Percentiles rank a stretch among this genome's conserved stretches.
These are phyloP conservation scores for Drosophila quinaria DNA, from an alignment of 2,888 invertebrate genomes.

Conservation along the genomic window DNA sequence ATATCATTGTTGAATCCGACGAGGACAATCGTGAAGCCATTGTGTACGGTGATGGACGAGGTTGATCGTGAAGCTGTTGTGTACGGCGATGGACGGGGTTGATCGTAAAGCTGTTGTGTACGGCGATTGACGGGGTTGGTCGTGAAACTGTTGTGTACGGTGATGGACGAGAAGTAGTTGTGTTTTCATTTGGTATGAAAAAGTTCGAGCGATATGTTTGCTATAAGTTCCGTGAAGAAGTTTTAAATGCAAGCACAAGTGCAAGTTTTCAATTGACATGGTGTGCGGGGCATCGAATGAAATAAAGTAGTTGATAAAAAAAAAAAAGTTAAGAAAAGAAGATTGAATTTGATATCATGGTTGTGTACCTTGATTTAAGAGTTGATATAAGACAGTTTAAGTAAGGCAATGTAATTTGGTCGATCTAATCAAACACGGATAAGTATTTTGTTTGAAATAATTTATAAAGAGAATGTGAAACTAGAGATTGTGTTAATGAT, in stretches of 20 bases:
- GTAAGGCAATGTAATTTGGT: no score
- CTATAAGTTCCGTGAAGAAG: not conserved
- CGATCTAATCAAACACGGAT: not conserved
- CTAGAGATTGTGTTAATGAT: not conserved
- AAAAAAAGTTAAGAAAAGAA: not conserved
- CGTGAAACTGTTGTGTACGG: no score
- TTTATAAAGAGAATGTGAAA: not conserved
- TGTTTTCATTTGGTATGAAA: not conserved
- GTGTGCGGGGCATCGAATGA: not conserved
- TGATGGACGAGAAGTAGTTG: not conserved
- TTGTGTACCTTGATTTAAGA: not conserved
- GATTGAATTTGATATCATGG: not conserved
- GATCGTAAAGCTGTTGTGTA: no score
- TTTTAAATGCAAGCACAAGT: not conserved
- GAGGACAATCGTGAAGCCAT: no score
- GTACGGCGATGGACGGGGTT: no score
- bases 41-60: no score
- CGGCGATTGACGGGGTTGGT: no score
- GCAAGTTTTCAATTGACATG: not conserved
- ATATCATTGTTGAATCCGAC: not conserved
- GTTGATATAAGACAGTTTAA: not conserved
- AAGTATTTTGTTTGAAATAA: not conserved
- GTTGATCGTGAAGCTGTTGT: no score
- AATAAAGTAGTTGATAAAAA: not conserved
- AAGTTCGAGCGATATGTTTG: not conserved